Base-by-base conservation (phyloP, 2,113 vertebrate genomes). In the Oostethus manadensis region DNA sequence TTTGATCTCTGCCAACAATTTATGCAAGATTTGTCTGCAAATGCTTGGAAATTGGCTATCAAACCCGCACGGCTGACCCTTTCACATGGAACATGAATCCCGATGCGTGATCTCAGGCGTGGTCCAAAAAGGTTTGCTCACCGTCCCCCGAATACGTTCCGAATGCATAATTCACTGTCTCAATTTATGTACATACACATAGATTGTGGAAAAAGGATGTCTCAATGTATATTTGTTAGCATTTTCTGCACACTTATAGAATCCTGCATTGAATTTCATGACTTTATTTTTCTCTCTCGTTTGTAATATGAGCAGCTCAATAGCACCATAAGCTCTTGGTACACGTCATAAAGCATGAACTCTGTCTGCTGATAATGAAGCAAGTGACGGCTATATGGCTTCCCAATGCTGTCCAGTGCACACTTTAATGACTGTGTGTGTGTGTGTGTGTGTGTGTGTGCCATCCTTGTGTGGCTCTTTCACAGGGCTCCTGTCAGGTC, bases 301-400 rank as follows among this genome's bases (percentile, higher is more conserved):
- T 59, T 46, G 51, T 8, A 23, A 15, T 15, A 40, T 48, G 14
- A 1, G 44, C 10, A 35, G 62, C 75, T 88, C 79, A 68, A 59
- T 83, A 83, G 74, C 75, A 84, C 88, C n/a, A n/a, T 87, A 88
- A 86, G 82, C 76, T 87, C 77, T 87, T 90, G 80, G 76, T 84
- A 89, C 84, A 82, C 87, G 86, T 83, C 82, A 84, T 89, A 84
- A 87, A 87, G 88, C 83, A 88, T 88, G 84, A 87, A 87, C 82
- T 81, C 86, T 86, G 86, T 85, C 84, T 91, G 86, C 89, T 89
- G 81, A 87, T 92, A 91, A 93, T 93, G 91, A 93, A 94, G 91
- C 92, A 92, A 91, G 84, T 90, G 83, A 87, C 88, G 89, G 82
- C 77, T 42, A 29, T 76, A 87, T 80, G 77, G 85, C 81, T 88